Conservation (phyloP, 2,797 vertebrate species). For the Lacerta viridis region DNA sequence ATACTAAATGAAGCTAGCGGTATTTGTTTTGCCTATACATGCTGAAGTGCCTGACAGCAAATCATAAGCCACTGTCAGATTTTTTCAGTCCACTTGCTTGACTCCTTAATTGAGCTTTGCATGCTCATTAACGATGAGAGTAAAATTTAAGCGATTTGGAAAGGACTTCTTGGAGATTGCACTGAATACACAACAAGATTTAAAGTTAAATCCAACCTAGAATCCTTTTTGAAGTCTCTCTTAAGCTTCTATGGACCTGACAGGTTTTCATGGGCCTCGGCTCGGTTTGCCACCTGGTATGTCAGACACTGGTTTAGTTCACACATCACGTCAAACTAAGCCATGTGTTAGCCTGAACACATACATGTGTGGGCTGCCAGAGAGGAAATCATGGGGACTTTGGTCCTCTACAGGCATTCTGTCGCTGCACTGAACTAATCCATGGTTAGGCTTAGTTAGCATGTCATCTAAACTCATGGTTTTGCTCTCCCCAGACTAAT, state of each 20-base stretch:
- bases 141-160: not conserved
- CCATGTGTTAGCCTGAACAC: too few relatives aligned
- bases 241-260: not conserved
- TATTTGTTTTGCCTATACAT: not conserved
- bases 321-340: too few relatives aligned
- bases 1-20: not conserved
- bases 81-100: not conserved
- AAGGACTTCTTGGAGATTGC: not conserved
- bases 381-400: too few relatives aligned
- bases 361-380: too few relatives aligned
- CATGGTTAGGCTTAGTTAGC: too few relatives aligned
- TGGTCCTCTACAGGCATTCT: too few relatives aligned
- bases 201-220: not conserved
- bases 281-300: not conserved
- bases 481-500: too few relatives aligned
- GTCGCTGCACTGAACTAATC: too few relatives aligned
- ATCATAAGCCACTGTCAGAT: not conserved
- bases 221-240: not conserved
- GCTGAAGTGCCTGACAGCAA: not conserved
- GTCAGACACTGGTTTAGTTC: not conserved
- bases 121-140: constrained; percentile 27
- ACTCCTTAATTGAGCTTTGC: not conserved
- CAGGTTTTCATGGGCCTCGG: not conserved
- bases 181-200: not conserved
- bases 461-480: too few relatives aligned